Conservation (phyloP, 92 coral and sea anemone genomes). For the Porites rus region DNA sequence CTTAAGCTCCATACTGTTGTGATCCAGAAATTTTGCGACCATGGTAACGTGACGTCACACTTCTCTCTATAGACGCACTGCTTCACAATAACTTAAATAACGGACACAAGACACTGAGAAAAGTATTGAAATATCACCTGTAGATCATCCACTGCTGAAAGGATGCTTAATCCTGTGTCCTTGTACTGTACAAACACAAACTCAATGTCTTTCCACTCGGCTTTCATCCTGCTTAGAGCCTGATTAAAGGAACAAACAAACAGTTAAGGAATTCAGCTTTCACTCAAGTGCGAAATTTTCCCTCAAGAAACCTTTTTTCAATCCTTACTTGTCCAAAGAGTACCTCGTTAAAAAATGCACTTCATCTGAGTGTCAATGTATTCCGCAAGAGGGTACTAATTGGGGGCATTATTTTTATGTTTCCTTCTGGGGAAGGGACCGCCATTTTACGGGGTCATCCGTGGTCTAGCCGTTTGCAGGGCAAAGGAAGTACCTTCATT, state of each 20-base stretch:
- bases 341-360: no score
- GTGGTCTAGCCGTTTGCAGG: no score
- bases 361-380: no score
- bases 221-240: constrained; percentile 91
- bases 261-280: background rate
- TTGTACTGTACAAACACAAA: constrained; percentile 92
- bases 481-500: no score
- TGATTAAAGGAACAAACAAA: constrained; percentile 26
- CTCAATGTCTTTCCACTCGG: constrained; percentile 90
- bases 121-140: constrained; percentile 60
- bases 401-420: no score
- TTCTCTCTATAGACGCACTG: background rate
- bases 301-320: background rate
- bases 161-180: constrained; percentile 94
- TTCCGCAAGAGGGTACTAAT: no score
- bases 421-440: no score
- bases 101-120: background rate
- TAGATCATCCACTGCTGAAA: constrained; percentile 97
- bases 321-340: background rate
- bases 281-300: background rate
- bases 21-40: no score
- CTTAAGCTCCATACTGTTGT: no score
- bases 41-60: background rate
- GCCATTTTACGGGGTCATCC: no score
- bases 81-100: background rate